Base-by-base conservation (phyloP, 2,797 vertebrate species). In the Arctocebus calabarensis region DNA sequence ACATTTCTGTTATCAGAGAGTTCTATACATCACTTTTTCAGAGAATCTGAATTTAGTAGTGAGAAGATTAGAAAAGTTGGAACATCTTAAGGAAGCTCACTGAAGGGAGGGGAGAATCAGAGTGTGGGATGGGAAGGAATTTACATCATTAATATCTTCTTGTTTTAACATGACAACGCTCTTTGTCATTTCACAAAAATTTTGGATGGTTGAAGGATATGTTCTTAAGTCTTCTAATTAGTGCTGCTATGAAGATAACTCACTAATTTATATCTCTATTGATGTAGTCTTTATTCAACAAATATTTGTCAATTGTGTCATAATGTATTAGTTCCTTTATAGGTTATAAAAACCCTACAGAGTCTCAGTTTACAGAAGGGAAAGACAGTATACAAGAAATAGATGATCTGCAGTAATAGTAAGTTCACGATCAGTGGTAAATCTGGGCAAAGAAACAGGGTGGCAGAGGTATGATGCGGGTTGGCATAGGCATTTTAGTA, bases 231-330 rank as follows among this genome's bases (percentile, higher is more conserved):
- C 34, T 90, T 90, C 40, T 68, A 32, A 52, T 59, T 94, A 79
- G 34, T 92, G 23, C 45, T 43, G 22, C 34, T 90, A 0, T 77
- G 32, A 88, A 84, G n/a, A 64, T 57, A 57, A 74, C 25, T 81
- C 20, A 75, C 5, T 87, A 55, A 59, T 86, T 90, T 81, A 88
- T 92, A 45, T 91, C 78, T 64, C 22, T 93, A 9, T 91, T 77
- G 37, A 19, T n/a, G 32, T 14, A 37, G 62, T 68, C 71, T 95
- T 62, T 81, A 71, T 82, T 77, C 90, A 83, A 74, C 19, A 62
- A 19, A 52, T 61, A 62, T 86, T 92, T 86, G 55, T 81, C 52
- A 48, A n/a, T 95, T 88, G 34, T 48, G 9, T 71, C 37, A 22
- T 88, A 61, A 71, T 6, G 6, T 88, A 48, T 92, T 37, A 83